Evolutionary conservation across 2,113 vertebrate species (phyloP), one percentile per base, ranked within the genome.

Genomic region (Cyrtonyx montezumae): DNA sequence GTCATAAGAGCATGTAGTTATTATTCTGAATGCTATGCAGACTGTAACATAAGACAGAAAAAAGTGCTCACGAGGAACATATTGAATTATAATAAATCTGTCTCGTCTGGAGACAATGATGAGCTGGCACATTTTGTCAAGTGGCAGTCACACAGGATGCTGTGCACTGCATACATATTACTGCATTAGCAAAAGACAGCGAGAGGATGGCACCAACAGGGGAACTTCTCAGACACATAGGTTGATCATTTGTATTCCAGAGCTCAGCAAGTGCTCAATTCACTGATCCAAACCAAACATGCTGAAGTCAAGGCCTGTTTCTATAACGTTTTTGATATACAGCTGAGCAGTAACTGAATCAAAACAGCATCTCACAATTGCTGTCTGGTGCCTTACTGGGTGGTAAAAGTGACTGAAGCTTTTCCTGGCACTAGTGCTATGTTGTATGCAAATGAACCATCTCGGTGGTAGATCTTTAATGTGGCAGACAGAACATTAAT

Each of bases 11-110:
- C 82, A 77, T 65, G 92, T 94, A 96, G 94, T 94, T 96, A 94
- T 94, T 97, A 96, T 96, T 95, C 95, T 78, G 89, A 93, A 96
- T 90, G 84, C 89, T 85, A 66, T 75, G 87, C 96, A 96, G 96
- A 81, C 94, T 92, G 94, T 93, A 97, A 94, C 94, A 90, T 92
- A 92, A 96, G 94, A 96, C 91, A 95, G 95, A 94, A 96, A 97
- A 92, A 95, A 94, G 95, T 94, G 92, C 92, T 97, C 94, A 94
- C 2, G 36, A 97, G 93, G 96, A 97, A 96, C 96, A 97, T 97
- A 97, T 97, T 97, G 97, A 97, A 97, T 97, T 96, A 97, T 97
- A 97, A 97, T 97, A 97, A 97, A 97, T 96, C 95, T 97, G 94
- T 97, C 97, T 97, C 34, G 95, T 96, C 96, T 96, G 95, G 94